These are phyloP conservation scores for Melanotaenia boesemani DNA, from an alignment of 2,797 vertebrate genomes.

Conservation along the genomic window DNA sequence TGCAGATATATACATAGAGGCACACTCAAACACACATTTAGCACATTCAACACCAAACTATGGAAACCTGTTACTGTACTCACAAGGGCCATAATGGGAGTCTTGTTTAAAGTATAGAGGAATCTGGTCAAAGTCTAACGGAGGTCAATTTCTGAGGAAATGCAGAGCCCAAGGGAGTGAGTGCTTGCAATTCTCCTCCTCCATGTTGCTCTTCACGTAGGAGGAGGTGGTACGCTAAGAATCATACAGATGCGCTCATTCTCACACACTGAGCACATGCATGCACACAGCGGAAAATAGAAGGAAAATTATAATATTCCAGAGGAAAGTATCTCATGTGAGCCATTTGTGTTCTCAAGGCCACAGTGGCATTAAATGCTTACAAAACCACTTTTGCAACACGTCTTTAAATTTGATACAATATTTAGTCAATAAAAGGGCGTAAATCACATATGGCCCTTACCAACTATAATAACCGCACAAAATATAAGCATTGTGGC, in stretches of 20 bases:
- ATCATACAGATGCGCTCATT: constrained; percentile 39
- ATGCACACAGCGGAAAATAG: constrained; percentile 18
- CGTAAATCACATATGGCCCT: constrained; percentile 38
- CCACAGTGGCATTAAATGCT: constrained; percentile 42
- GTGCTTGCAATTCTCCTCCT: constrained; percentile 51
- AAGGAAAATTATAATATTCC: constrained; percentile 58
- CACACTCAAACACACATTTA: constrained; percentile 59
- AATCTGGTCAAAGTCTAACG: constrained; percentile 73
- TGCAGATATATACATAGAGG: constrained; percentile 47
- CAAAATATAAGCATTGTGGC: constrained; percentile 14
- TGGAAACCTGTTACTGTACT: constrained; percentile 79
- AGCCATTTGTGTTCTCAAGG: constrained; percentile 54
- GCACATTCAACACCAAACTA: constrained; percentile 46
- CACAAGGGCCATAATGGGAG: constrained; percentile 72
- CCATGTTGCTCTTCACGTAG: constrained; percentile 44
- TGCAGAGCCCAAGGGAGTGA: constrained; percentile 73
- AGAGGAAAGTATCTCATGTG: constrained; percentile 45
- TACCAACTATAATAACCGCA: constrained; percentile 22
- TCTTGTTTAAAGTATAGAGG: constrained; percentile 82
- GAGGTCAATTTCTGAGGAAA: constrained; percentile 77
- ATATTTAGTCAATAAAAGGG: constrained; percentile 45
- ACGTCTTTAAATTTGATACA: constrained; percentile 11
- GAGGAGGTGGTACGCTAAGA: constrained; percentile 49
- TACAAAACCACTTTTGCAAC: constrained; percentile 4
- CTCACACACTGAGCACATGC: constrained; percentile 42